A percentile compares a stretch with the other conserved stretches of the same genome.
phyloP scores from a whole-genome alignment of 1,140 invertebrate species.

The Pantala flavescens region DNA sequence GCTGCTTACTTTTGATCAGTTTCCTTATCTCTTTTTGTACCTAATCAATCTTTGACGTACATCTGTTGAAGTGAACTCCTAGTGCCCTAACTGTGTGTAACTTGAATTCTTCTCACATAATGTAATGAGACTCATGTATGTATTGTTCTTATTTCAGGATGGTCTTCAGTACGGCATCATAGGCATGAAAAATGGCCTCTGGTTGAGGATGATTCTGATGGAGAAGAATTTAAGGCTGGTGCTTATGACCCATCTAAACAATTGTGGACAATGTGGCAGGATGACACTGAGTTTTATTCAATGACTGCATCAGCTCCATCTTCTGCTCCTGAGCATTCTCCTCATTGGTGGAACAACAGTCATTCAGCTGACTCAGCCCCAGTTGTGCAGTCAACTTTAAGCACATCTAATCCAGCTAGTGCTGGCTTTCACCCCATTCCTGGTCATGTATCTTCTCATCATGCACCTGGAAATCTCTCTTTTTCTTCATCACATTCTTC shows the following conservation, averaged over 20 bases:
- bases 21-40: too few relatives aligned
- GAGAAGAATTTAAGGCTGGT: not conserved
- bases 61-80: too few relatives aligned
- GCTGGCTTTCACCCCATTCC: not conserved
- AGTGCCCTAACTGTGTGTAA: too few relatives aligned
- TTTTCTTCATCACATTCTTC: not conserved
- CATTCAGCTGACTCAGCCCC: not conserved
- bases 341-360: not conserved
- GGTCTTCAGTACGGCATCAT: constrained; percentile 71
- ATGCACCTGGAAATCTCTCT: not conserved
- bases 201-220: constrained; percentile 39
- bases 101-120: too few relatives aligned
- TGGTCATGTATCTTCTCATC: not conserved
- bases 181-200: constrained; percentile 76
- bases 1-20: too few relatives aligned
- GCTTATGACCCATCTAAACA: not conserved
- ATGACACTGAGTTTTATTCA: not conserved
- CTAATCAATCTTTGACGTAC: too few relatives aligned
- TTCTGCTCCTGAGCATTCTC: not conserved
- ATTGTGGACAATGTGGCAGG: not conserved
- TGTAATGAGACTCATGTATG: not conserved
- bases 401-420: not conserved
- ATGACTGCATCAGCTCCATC: not conserved
- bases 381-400: not conserved
- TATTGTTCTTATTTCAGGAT: constrained; percentile 42